Evolutionary conservation across 2,888 invertebrate species (phyloP), one percentile per base, ranked within the genome.

Genomic region (Sphaerophoria taeniata): DNA sequence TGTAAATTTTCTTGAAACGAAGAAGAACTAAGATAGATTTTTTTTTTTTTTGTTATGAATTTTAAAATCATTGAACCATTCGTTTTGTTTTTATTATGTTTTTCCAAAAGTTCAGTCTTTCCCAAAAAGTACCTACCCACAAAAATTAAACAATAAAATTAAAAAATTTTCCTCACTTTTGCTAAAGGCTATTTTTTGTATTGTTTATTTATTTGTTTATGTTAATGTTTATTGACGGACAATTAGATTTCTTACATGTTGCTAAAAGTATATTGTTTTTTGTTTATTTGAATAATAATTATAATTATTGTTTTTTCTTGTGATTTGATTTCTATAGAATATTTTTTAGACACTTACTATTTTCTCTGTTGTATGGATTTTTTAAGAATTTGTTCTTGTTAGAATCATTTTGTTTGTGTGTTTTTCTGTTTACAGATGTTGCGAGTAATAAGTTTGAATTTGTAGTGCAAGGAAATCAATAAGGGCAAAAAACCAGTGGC

Each of bases 21-120:
- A 12, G 36, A 56, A 36, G 14, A 39, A 78, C 79, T 14, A 43
- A 76, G 65, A 53, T 70, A 67, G 7, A 16, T 49, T 49, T 49
- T 1, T 43, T 31, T 49, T 58, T 53, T 72, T 79, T 49, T 63
- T 33, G 53, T 24, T n/a, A n/a, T n/a, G n/a, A 24, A 14, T 63
- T 31, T 14, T 39, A 39, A 43, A 43, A 70, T 70, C 45, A 9
- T 61, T 78, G 11, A 60, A 43, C 12, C 11, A 12, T 51, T 56
- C 36, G 58, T 2, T 60, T 82, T 49, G 31, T 72, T 12, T 1
- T 49, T 72, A 39, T 33, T 69, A 49, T 83, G 45, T 73, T 60
- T 69, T 77, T 81, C 84, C 80, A 80, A 84, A 84, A 84, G 75
- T 31, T 84, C 85, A 85, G 85, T 85, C 85, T 85, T 85, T 81